Evolutionary conservation across 2,113 vertebrate species (phyloP).

Genomic region (Lepisosteus osseus): DNA sequence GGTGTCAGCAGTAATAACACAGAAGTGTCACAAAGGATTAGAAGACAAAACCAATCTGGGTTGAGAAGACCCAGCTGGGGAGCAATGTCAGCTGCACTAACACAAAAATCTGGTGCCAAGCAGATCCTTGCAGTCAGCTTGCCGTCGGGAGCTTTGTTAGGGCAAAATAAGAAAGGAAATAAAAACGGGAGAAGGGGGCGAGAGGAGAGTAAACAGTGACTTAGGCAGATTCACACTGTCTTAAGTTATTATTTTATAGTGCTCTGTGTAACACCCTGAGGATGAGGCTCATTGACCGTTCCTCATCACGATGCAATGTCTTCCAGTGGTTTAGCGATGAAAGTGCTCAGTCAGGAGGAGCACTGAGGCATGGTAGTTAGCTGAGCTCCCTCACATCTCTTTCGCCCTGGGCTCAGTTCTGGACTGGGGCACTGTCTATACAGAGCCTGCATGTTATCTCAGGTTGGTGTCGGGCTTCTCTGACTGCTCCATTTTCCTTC

Average conservation of each 20-base stretch:
- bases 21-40: slow-evolving; percentile 26
- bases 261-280: background rate
- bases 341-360: no score
- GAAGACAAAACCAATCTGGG: slow-evolving; percentile 25
- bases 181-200: no score
- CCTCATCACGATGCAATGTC: no score
- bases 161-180: background rate
- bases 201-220: background rate
- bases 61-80: background rate
- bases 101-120: background rate
- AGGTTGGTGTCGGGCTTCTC: no score
- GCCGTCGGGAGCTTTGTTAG: background rate
- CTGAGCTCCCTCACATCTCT: no score
- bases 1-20: slow-evolving; percentile 32
- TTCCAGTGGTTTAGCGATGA: no score
- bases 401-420: no score
- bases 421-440: no score
- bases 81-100: background rate
- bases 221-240: background rate
- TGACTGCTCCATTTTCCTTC: no score
- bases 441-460: no score
- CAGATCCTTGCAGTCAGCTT: slow-evolving; percentile 6
- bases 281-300: background rate
- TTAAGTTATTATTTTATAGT: background rate
- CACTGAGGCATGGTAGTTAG: no score